Conservation (phyloP, 2,888 invertebrate genomes). For the Metalampra italica region DNA sequence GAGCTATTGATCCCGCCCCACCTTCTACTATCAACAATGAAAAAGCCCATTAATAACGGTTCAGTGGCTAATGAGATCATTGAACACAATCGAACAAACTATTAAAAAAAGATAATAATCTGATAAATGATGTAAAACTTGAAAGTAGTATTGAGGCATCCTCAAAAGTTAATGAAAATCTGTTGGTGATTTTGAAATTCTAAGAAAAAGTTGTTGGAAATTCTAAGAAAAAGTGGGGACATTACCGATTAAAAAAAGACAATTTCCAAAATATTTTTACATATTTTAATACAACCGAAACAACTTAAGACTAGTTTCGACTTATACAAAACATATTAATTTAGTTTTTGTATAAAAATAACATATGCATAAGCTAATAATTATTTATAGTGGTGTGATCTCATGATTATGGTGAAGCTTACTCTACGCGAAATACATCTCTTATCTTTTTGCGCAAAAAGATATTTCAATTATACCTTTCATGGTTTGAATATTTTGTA, state of each 20-base stretch:
- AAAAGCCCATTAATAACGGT: slow-evolving; percentile 1
- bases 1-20: no score
- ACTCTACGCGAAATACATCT: slow-evolving; percentile 20
- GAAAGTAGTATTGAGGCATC: no score
- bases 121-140: no score
- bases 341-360: slow-evolving; percentile 45
- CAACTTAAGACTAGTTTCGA: slow-evolving; percentile 65
- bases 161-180: no score
- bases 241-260: not conserved
- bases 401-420: slow-evolving; percentile 13
- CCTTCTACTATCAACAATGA: not conserved
- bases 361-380: slow-evolving; percentile 31
- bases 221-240: not conserved
- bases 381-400: slow-evolving; percentile 20
- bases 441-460: slow-evolving; percentile 48
- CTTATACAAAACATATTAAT: slow-evolving; percentile 38
- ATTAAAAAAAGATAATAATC: no score
- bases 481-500: slow-evolving; percentile 41
- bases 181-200: no score
- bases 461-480: slow-evolving; percentile 28
- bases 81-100: not conserved
- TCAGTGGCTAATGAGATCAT: slow-evolving; percentile 2
- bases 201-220: no score
- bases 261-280: slow-evolving; percentile 4
- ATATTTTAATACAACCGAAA: slow-evolving; percentile 58